These are phyloP conservation scores for Dryococelus australis DNA, from an alignment of 2,888 invertebrate genomes.

Conservation along the genomic window DNA sequence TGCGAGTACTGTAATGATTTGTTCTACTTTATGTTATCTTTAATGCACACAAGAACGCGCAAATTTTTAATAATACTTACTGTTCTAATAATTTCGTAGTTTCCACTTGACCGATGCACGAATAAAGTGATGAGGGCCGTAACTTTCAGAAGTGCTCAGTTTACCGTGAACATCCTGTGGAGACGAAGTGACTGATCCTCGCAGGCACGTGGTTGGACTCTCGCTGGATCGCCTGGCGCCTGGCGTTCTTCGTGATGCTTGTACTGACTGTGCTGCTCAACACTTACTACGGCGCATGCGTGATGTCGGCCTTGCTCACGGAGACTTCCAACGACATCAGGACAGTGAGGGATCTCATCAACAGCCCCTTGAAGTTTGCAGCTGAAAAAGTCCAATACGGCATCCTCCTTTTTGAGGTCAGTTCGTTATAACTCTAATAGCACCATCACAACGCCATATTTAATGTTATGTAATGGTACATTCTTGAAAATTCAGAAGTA, in stretches of 20 bases:
- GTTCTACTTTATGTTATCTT: too few species aligned
- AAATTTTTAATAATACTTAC: too few species aligned
- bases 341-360: constrained; percentile 68
- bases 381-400: constrained; percentile 75
- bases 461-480: too few species aligned
- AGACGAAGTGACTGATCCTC: not conserved
- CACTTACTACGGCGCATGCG: constrained; percentile 74
- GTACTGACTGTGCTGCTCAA: constrained; percentile 55
- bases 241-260: constrained; percentile 69
- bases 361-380: constrained; percentile 71
- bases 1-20: too few species aligned
- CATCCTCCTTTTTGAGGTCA: constrained; percentile 71
- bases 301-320: constrained; percentile 72
- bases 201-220: constrained; percentile 62
- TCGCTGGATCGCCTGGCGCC: constrained; percentile 68
- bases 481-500: too few species aligned
- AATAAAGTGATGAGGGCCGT: too few species aligned
- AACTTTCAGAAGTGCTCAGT: too few species aligned
- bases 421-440: constrained; percentile 44
- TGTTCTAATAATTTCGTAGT: too few species aligned
- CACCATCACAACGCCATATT: too few species aligned
- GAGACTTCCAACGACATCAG: constrained; percentile 74
- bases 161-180: too few species aligned
- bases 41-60: too few species aligned
- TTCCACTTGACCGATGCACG: too few species aligned